These are phyloP conservation scores for Pseudomyrmex gracilis DNA, from an alignment of 1,140 invertebrate species.

Conservation along the genomic window DNA sequence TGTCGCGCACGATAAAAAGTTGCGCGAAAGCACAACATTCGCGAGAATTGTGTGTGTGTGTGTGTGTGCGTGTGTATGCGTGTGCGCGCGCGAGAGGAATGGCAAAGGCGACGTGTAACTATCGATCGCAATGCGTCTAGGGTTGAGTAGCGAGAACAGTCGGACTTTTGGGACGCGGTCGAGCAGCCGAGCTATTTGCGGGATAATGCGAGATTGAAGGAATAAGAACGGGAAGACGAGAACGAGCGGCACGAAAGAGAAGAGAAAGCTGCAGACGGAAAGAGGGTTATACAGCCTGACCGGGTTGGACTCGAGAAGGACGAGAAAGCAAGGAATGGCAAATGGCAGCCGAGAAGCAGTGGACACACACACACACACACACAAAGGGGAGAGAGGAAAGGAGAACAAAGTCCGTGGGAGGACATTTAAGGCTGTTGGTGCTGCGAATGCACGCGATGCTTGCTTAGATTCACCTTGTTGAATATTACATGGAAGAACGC, in stretches of 20 bases:
- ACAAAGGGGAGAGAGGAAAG: background rate
- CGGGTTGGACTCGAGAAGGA: constrained; percentile 47
- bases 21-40: background rate
- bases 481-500: constrained; percentile 71
- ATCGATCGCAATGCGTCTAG: constrained; percentile 65
- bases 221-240: constrained; percentile 56
- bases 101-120: constrained; percentile 32
- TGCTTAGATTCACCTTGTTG: constrained; percentile 69
- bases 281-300: constrained; percentile 58
- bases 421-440: constrained; percentile 37
- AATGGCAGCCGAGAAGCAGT: constrained; percentile 59
- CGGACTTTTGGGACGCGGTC: constrained; percentile 68
- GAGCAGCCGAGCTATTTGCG: constrained; percentile 71
- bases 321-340: constrained; percentile 59
- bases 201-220: constrained; percentile 75
- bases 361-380: constrained; percentile 9
- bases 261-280: constrained; percentile 43
- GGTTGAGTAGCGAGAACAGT: constrained; percentile 53
- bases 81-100: constrained; percentile 23
- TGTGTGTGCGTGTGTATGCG: too few species aligned
- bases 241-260: constrained; percentile 38
- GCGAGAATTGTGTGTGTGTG: too few species aligned
- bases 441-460: constrained; percentile 63
- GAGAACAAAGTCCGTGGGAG: background rate
- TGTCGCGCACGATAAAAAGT: background rate